Evolutionary conservation across 2,888 invertebrate species (phyloP), one percentile per base, ranked within the genome.

Genomic region (Flexamia atlantica): DNA sequence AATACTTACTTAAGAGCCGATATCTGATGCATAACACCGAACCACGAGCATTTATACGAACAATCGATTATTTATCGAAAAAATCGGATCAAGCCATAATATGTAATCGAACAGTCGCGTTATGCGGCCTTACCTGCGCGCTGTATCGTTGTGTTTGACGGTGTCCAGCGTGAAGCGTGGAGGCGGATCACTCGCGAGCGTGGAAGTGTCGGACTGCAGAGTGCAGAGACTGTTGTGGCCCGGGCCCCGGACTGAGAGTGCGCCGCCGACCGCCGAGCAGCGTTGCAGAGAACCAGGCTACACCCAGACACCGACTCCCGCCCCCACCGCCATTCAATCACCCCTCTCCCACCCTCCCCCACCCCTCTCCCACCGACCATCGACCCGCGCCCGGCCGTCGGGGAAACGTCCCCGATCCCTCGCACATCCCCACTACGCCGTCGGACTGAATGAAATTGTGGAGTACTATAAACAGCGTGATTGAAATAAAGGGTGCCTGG

Each of bases 91-190:
- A n/a, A n/a, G n/a, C n/a, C n/a, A n/a, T n/a, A n/a, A n/a, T n/a
- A n/a, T n/a, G n/a, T n/a, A n/a, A n/a, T n/a, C n/a, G n/a, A n/a
- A 50, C 50, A 10, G 50, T 50, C 50, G 50, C 9, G 57, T 25
- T 5, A 20, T 57, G 2, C 12, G 64, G 2, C 12, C 28, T 64
- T 64, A 64, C 64, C 64, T 64, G 64, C 64, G 64, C 64, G 64
- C 53, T 53, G 53, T 64, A 30, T 64, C 64, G 64, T 28, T 64
- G 4, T 28, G 64, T 64, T 64, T 64, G 28, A 64, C 30, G 23
- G 53, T 23, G 28, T 64, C 64, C 64, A 64, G 64, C 64, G 64
- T 64, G 64, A 12, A 64, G 25, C 57, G 57, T 57, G 36, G 36
- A 36, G 9, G 36, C 36, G 9, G 36, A 36, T 20, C 23, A 46